phyloP scores from a whole-genome alignment of 2,888 invertebrate genomes.

The Drosophila pseudotalamancana region DNA sequence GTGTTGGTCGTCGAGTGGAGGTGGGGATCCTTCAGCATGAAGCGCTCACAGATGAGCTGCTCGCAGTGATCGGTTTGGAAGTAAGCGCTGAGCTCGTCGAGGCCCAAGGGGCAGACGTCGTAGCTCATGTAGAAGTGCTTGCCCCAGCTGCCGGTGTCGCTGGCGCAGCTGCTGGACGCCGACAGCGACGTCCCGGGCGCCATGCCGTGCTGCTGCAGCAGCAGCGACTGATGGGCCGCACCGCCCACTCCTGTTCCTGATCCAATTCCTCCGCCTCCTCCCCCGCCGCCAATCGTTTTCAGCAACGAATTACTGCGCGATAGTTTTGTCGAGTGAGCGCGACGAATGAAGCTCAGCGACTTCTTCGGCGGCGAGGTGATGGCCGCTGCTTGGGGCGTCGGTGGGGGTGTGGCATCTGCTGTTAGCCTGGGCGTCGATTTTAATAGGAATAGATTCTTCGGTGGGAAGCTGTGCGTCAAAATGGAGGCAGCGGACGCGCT shows the following conservation, averaged over 20 bases:
- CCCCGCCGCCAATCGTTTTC: conserved; percentile 81
- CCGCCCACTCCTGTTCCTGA: too few species aligned
- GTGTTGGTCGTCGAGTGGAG: conserved; percentile 37
- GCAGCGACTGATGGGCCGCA: conserved; percentile 13
- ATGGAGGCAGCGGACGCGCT: conserved; percentile 69
- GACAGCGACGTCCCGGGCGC: conserved; percentile 22
- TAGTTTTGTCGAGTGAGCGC: conserved; percentile 90
- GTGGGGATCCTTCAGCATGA: conserved; percentile 80
- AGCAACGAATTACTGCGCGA: conserved; percentile 88
- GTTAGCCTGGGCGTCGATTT: conserved; percentile 80
- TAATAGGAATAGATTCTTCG: conserved; percentile 83
- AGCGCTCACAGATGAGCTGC: conserved; percentile 83
- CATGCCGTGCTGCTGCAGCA: background rate
- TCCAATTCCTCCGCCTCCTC: conserved; percentile 1
- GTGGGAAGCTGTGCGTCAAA: conserved; percentile 83
- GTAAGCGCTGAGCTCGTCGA: conserved; percentile 83
- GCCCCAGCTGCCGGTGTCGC: conserved; percentile 77
- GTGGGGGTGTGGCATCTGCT: conserved; percentile 23
- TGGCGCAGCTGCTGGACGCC: conserved; percentile 60
- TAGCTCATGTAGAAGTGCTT: conserved; percentile 81
- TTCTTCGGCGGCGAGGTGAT: conserved; percentile 85
- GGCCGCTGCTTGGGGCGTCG: conserved; percentile 65
- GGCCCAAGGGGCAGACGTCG: conserved; percentile 81
- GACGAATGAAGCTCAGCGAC: conserved; percentile 88
- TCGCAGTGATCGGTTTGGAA: conserved; percentile 83